These are phyloP conservation scores for Cyclophora albipunctata DNA, from an alignment of 2,888 invertebrate species.

Conservation along the genomic window DNA sequence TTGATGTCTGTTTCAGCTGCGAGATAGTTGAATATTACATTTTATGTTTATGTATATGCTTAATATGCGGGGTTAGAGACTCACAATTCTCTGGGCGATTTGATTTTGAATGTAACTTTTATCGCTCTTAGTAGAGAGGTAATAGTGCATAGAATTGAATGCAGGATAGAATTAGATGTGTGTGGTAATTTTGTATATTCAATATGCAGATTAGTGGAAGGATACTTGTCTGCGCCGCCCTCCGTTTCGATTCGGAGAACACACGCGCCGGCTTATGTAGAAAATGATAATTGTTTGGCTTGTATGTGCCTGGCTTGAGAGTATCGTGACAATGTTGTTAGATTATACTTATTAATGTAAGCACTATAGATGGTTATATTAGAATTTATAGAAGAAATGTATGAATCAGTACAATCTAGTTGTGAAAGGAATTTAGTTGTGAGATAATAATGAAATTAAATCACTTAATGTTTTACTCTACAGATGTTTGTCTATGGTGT, in stretches of 20 bases:
- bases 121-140: constrained; percentile 16
- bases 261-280: constrained; percentile 36
- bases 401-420: too few relatives aligned
- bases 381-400: too few relatives aligned
- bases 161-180: constrained; percentile 19
- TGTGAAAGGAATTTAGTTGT: too few relatives aligned
- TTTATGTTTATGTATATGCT: constrained; percentile 20
- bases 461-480: too few relatives aligned
- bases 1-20: constrained; percentile 21
- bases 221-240: constrained; percentile 56
- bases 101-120: constrained; percentile 1
- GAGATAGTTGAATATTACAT: constrained; percentile 18
- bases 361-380: too few relatives aligned
- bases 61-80: constrained; percentile 14
- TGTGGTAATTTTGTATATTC: constrained; percentile 39
- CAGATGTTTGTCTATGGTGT: too few relatives aligned
- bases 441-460: too few relatives aligned
- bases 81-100: constrained; percentile 6
- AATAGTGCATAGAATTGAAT: constrained; percentile 23
- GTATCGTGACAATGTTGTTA: background rate
- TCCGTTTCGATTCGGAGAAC: constrained; percentile 46
- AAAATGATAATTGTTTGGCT: constrained; percentile 62
- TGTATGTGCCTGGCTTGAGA: constrained; percentile 17
- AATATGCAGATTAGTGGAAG: constrained; percentile 66
- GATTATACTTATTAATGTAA: too few relatives aligned